These are phyloP conservation scores for Tyrannus savana DNA, from an alignment of 2,113 vertebrate genomes.

Conservation along the genomic window DNA sequence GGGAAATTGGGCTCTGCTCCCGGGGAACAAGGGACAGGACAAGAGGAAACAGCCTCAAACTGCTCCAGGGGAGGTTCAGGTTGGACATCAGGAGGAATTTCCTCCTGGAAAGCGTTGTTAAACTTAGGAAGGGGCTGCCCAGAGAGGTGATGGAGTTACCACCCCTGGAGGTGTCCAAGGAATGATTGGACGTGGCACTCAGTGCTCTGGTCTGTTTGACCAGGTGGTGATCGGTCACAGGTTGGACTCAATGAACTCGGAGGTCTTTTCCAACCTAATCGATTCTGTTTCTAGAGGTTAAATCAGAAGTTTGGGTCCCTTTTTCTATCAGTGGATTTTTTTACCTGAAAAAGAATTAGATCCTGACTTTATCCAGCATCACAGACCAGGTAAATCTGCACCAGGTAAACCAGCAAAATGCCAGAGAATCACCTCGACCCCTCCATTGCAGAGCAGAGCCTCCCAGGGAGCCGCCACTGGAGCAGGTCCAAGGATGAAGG, in stretches of 20 bases:
- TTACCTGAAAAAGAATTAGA: background rate
- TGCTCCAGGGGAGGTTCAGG: background rate
- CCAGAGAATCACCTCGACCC: background rate
- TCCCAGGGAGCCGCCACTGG: background rate
- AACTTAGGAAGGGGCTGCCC: background rate
- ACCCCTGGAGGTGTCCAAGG: background rate
- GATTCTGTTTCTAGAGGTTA: background rate
- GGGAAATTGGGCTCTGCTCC: background rate
- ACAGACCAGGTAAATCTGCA: background rate
- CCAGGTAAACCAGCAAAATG: background rate
- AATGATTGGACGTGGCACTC: background rate
- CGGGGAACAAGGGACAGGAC: background rate
- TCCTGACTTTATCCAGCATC: background rate
- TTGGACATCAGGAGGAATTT: background rate
- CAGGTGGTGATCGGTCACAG: background rate
- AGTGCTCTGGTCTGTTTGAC: background rate
- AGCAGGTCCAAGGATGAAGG: background rate
- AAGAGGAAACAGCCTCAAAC: background rate
- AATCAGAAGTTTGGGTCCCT: background rate
- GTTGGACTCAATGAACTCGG: background rate
- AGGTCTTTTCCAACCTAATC: background rate
- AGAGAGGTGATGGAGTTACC: background rate
- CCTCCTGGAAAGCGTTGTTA: background rate
- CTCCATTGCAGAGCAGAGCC: background rate
- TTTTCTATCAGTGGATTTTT: background rate